Conservation (phyloP, 2,797 vertebrate genomes). For the Anguilla megastoma region DNA sequence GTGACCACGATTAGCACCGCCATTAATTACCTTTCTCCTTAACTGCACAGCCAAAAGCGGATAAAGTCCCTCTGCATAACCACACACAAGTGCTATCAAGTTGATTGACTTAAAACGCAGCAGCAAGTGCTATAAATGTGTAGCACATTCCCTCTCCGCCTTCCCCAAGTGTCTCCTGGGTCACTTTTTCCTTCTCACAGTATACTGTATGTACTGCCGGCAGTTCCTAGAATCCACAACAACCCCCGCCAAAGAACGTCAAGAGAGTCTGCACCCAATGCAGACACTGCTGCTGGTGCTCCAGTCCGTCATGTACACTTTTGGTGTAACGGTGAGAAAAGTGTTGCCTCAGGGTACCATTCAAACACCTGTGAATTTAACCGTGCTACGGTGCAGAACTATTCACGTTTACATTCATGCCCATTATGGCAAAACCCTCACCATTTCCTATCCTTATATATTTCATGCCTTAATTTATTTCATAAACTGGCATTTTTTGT, state of each 20-base stretch:
- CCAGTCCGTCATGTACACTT: neutral
- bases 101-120: neutral
- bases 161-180: neutral
- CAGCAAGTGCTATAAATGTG: neutral
- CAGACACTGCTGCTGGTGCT: neutral
- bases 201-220: neutral
- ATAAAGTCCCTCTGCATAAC: neutral
- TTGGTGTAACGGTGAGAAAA: neutral
- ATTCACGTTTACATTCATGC: neutral
- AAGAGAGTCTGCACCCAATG: neutral
- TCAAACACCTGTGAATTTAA: neutral
- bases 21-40: neutral
- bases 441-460: neutral
- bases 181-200: neutral
- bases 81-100: neutral
- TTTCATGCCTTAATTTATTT: neutral
- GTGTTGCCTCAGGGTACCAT: neutral
- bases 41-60: neutral
- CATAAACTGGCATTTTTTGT: neutral
- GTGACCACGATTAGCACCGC: neutral
- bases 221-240: neutral
- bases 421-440: neutral
- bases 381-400: neutral
- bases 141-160: neutral
- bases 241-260: neutral